Percentiles rank a stretch among this genome's conserved stretches.
These are phyloP conservation scores for Physella acuta DNA, from an alignment of 1,140 invertebrate genomes.

Conservation along the genomic window DNA sequence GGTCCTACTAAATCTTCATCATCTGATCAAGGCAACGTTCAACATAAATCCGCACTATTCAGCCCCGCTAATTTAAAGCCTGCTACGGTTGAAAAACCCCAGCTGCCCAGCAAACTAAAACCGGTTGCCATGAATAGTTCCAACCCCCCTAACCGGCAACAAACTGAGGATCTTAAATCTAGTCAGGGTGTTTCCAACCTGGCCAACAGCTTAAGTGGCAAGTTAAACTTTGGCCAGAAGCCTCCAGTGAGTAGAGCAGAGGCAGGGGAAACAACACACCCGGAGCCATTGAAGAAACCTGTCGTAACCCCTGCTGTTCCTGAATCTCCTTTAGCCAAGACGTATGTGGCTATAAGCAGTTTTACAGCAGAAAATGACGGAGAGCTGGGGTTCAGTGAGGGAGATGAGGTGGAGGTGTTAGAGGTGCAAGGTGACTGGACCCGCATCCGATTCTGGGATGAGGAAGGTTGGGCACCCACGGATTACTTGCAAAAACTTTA, in stretches of 20 bases:
- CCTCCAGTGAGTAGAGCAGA: not conserved
- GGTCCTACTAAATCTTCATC: too few species aligned
- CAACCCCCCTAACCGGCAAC: too few species aligned
- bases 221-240: slow-evolving; percentile 21
- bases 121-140: not conserved
- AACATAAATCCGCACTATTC: too few species aligned
- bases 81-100: slow-evolving; percentile 13
- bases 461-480: slow-evolving; percentile 23
- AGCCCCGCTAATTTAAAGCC: too few species aligned
- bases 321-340: not conserved
- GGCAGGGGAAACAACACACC: not conserved
- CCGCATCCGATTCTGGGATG: slow-evolving; percentile 8
- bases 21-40: too few species aligned
- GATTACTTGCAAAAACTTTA: slow-evolving; percentile 18
- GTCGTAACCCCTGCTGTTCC: not conserved
- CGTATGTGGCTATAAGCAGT: not conserved
- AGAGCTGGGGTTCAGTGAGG: slow-evolving; percentile 20
- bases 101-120: slow-evolving; percentile 5
- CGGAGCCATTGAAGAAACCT: not conserved
- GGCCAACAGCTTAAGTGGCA: slow-evolving; percentile 16
- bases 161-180: not conserved
- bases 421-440: slow-evolving; percentile 19
- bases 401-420: slow-evolving; percentile 22
- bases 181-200: slow-evolving; percentile 11
- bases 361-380: slow-evolving; percentile 20